Percentiles rank a stretch among this genome's conserved stretches.
phyloP scores from a whole-genome alignment of 2,888 invertebrate species.

The Orchestes rusci region DNA sequence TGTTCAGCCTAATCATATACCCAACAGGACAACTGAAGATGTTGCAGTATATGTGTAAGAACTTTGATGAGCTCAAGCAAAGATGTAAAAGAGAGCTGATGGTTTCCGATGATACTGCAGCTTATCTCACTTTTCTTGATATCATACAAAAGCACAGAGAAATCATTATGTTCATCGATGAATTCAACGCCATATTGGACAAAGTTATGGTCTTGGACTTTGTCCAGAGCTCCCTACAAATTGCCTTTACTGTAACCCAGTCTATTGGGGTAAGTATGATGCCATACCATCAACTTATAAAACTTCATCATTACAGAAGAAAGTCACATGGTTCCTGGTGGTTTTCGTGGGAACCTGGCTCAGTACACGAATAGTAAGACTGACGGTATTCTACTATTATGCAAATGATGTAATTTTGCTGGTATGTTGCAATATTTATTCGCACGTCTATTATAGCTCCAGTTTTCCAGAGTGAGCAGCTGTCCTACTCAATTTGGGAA shows the following conservation, averaged over 20 bases:
- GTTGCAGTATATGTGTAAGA: background rate
- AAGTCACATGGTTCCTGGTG: background rate
- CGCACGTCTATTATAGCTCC: too few species aligned
- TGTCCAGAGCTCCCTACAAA: slow-evolving; percentile 2
- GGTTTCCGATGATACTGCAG: background rate
- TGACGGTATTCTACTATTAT: slow-evolving; percentile 3
- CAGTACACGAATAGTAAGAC: background rate
- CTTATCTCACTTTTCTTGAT: background rate
- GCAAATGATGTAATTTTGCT: background rate
- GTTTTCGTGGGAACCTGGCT: background rate
- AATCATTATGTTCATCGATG: background rate
- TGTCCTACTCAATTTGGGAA: slow-evolving; percentile 12
- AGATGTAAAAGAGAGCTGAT: background rate
- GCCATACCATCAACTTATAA: too few species aligned
- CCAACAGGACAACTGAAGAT: background rate
- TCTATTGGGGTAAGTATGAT: too few species aligned
- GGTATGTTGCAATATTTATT: background rate
- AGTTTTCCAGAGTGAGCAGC: slow-evolving; percentile 10
- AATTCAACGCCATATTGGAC: background rate
- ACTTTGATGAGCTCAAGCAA: background rate
- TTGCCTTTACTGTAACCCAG: slow-evolving; percentile 2
- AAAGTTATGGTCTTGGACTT: slow-evolving; percentile 1
- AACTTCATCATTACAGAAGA: background rate
- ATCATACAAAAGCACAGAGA: background rate
- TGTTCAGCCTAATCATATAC: background rate